Evolutionary conservation across 2,888 invertebrate genomes (phyloP).

Genomic region (Parnassius glacialis): DNA sequence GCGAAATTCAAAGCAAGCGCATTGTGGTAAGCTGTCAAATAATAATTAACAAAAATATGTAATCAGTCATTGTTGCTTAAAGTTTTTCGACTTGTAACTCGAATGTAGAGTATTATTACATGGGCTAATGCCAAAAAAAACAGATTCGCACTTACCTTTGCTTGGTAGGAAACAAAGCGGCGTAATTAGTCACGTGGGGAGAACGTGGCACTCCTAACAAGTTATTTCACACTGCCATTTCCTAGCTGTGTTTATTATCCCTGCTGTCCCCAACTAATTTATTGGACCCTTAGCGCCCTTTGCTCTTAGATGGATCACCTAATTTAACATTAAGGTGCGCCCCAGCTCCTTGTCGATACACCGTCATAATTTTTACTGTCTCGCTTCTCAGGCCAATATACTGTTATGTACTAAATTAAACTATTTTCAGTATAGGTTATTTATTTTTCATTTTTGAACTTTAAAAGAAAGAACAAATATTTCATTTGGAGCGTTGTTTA

Average conservation of each 20-base stretch:
- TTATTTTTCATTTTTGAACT: too few relatives aligned
- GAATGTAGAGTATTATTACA: background rate
- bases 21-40: too few relatives aligned
- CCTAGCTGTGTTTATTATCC: conserved; percentile 72
- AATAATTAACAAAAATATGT: too few relatives aligned
- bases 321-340: conserved; percentile 73
- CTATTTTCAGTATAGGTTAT: too few relatives aligned
- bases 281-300: conserved; percentile 73
- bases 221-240: conserved; percentile 72
- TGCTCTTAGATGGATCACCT: conserved; percentile 72
- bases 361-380: conserved; percentile 49
- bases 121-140: conserved; percentile 24
- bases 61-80: too few relatives aligned
- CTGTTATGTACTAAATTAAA: background rate
- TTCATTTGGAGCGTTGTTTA: too few relatives aligned
- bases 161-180: conserved; percentile 55
- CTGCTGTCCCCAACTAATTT: conserved; percentile 77
- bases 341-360: conserved; percentile 37
- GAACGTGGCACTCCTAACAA: conserved; percentile 63
- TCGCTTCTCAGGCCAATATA: background rate
- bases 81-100: too few relatives aligned
- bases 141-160: conserved; percentile 23
- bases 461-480: too few relatives aligned
- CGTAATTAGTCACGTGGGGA: conserved; percentile 75
- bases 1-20: too few relatives aligned